Base-by-base conservation (phyloP, 2,888 invertebrate species). In the Anthrax anthrax region DNA sequence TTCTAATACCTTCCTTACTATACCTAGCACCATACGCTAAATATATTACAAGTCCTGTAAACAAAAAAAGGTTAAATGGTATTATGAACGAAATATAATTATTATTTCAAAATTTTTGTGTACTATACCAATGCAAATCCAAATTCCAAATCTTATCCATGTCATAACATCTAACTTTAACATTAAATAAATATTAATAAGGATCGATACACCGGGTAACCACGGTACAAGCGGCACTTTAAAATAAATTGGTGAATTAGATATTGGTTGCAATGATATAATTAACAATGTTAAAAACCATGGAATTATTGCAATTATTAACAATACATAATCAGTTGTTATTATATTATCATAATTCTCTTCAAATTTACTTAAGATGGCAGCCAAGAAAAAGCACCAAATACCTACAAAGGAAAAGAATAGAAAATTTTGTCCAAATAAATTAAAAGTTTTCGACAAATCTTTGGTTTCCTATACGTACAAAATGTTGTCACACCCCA, bases 121-220 rank as follows among this genome's bases (percentile, higher is more conserved):
- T 14, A 29, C 17, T 39, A 39, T 50, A 79, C 90, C 91, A 52
- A 89, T 66, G 13, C 65, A 61, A 71, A 90, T 78, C 91, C 91
- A 92, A 29, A 87, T 70, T 4, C 70, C 70, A 60, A 90, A 85
- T 53, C 88, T 69, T n/a, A 88, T 71, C 91, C 92, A 92, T 0
- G 91, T 91, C 52, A 75, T 71, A 1, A 65, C 56, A 53, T 84
- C 83, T 48, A 67, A 51, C 48, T 63, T 60, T 10, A 63, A 55
- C 88, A 92, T 89, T 18, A 92, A 70, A 61, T 89, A 86, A 46
- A 89, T 74, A 61, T 92, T 92, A 39, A 84, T 73, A 55, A 88
- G 74, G 51, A 89, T 81, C 59, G 89, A 89, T 39, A 86, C 57
- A 36, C 81, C 81, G 1, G 91, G 91, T 44, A 91, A 63, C 48